Evolutionary conservation across 2,113 vertebrate species (phyloP).

Genomic region (Silurus asotus): DNA sequence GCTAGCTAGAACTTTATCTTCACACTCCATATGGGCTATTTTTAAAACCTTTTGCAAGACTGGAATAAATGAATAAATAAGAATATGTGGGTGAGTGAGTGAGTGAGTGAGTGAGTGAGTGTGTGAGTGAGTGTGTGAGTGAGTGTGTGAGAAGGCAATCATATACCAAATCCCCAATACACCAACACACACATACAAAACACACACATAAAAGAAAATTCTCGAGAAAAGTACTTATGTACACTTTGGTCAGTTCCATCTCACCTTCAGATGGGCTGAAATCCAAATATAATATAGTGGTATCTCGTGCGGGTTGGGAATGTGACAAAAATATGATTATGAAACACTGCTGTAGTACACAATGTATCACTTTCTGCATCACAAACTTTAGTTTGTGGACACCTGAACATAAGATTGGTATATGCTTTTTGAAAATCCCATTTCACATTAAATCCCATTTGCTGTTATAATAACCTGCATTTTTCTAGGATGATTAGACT

Average conservation of each 20-base stretch:
- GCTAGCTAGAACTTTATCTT: too few species aligned
- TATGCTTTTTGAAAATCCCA: too few species aligned
- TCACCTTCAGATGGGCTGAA: background rate
- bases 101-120: slow-evolving; percentile 29
- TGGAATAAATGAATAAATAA: too few species aligned
- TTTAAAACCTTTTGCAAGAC: too few species aligned
- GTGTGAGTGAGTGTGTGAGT: slow-evolving; percentile 12
- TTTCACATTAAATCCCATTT: too few species aligned
- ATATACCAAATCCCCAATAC: background rate
- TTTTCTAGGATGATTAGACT: too few species aligned
- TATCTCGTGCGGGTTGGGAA: background rate
- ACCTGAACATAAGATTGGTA: too few species aligned
- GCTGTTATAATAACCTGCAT: too few species aligned
- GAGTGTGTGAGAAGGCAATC: slow-evolving; percentile 35
- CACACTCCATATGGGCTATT: too few species aligned
- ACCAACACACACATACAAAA: slow-evolving; percentile 7
- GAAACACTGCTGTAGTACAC: background rate
- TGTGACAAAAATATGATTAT: background rate
- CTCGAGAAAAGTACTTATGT: slow-evolving; percentile 22
- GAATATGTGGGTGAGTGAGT: too few species aligned
- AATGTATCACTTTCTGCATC: background rate
- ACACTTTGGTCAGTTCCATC: background rate
- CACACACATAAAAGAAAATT: slow-evolving; percentile 12
- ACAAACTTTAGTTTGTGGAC: background rate
- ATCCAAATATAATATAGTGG: background rate